Evolutionary conservation across 2,888 invertebrate genomes (phyloP).

Genomic region (Apoda limacodes): DNA sequence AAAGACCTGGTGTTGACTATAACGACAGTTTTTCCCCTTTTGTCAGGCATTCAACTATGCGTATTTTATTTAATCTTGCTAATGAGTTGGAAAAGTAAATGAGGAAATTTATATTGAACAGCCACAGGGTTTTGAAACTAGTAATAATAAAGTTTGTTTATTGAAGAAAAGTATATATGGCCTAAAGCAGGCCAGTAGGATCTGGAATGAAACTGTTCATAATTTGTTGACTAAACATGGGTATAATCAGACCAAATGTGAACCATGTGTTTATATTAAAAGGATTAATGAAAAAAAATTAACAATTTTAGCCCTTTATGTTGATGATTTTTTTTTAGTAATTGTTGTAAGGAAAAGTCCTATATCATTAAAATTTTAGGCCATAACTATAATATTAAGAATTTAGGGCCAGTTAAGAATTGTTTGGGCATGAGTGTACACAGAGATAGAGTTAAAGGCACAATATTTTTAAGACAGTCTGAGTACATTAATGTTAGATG

Average conservation of each 20-base stretch:
- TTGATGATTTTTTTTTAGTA: slow-evolving; percentile 8
- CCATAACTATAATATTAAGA: slow-evolving; percentile 6
- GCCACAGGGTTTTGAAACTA: neutral
- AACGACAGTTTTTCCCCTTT: slow-evolving; percentile 18
- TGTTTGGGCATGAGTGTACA: slow-evolving; percentile 9
- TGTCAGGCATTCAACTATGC: slow-evolving; percentile 10
- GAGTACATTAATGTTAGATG: slow-evolving; percentile 8
- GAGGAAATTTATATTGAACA: slow-evolving; percentile 9
- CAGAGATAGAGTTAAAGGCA: slow-evolving; percentile 1
- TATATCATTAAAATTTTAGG: neutral
- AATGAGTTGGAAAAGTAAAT: slow-evolving; percentile 5
- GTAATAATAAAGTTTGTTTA: slow-evolving; percentile 1
- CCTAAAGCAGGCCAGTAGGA: slow-evolving; percentile 7
- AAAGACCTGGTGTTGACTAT: slow-evolving; percentile 15
- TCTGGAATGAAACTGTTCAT: slow-evolving; percentile 11
- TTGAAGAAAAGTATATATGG: slow-evolving; percentile 1
- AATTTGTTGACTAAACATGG: slow-evolving; percentile 11
- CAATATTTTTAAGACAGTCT: slow-evolving; percentile 5
- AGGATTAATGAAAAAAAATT: neutral
- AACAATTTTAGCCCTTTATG: slow-evolving; percentile 5
- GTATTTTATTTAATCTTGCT: slow-evolving; percentile 11
- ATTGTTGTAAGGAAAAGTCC: neutral
- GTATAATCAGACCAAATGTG: slow-evolving; percentile 5
- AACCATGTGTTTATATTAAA: slow-evolving; percentile 14
- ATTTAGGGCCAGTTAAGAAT: slow-evolving; percentile 2